Percentiles rank a stretch among this genome's conserved stretches.
These are phyloP conservation scores for Lerema accius DNA, from an alignment of 1,140 invertebrate genomes.

Conservation along the genomic window DNA sequence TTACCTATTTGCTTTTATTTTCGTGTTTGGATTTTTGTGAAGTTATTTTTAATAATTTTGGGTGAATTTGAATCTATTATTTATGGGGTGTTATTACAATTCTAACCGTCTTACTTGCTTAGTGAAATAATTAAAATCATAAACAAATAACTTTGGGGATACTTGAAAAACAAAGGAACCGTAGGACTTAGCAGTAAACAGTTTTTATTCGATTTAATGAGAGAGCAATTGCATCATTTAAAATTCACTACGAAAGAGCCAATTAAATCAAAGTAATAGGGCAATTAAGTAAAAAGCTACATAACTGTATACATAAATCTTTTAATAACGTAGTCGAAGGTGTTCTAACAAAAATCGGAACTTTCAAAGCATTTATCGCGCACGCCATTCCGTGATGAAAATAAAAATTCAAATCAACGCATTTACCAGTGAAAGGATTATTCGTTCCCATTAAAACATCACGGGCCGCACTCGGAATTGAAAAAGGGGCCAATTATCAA, in stretches of 20 bases:
- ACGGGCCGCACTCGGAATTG: slow-evolving; percentile 36
- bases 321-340: neutral
- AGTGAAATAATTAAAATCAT: no score
- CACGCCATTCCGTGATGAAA: slow-evolving; percentile 21
- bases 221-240: no score
- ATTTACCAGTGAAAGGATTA: slow-evolving; percentile 31
- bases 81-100: no score
- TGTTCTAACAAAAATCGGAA: neutral
- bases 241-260: neutral
- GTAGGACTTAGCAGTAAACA: no score
- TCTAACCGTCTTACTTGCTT: no score
- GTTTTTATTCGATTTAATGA: no score
- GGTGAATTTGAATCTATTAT: neutral
- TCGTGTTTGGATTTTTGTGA: slow-evolving; percentile 4
- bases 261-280: neutral
- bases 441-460: slow-evolving; percentile 35
- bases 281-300: neutral
- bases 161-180: no score
- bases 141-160: no score
- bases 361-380: slow-evolving; percentile 1
- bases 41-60: neutral
- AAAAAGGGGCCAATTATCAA: slow-evolving; percentile 56
- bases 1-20: slow-evolving; percentile 15
- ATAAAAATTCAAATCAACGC: slow-evolving; percentile 35
- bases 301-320: neutral